These are phyloP conservation scores for Clanis bilineata DNA, from an alignment of 2,888 invertebrate genomes.

Conservation along the genomic window DNA sequence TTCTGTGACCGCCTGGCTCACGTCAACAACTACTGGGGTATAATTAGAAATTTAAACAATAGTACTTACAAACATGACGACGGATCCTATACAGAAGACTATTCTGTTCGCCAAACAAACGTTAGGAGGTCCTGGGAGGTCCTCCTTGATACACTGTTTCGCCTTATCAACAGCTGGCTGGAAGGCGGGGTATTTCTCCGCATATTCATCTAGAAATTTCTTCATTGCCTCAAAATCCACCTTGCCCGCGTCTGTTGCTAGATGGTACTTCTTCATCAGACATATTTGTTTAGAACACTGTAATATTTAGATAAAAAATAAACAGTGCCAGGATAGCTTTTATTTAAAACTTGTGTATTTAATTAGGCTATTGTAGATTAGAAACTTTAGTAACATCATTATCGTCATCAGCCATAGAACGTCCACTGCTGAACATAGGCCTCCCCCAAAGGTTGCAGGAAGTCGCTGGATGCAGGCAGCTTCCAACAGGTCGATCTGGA, in stretches of 20 bases:
- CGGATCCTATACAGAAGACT: conserved; percentile 48
- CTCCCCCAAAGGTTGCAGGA: too few species aligned
- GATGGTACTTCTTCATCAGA: conserved; percentile 48
- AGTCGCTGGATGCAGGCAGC: too few species aligned
- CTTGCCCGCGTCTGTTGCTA: conserved; percentile 43
- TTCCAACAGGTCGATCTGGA: too few species aligned
- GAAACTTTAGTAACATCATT: too few species aligned
- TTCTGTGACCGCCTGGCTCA: too few species aligned
- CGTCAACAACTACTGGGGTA: too few species aligned
- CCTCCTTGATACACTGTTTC: conserved; percentile 41
- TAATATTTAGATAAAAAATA: not conserved
- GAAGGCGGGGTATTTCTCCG: conserved; percentile 41
- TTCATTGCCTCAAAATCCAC: conserved; percentile 46
- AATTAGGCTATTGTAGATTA: too few species aligned
- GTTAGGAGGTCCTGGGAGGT: conserved; percentile 45
- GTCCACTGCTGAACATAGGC: too few species aligned
- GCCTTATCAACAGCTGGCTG: conserved; percentile 40
- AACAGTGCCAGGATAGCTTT: too few species aligned
- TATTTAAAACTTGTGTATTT: too few species aligned
- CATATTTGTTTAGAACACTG: conserved; percentile 59
- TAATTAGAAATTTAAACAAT: too few species aligned
- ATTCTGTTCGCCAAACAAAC: conserved; percentile 55
- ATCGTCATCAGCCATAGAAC: too few species aligned
- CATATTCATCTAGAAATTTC: conserved; percentile 46
- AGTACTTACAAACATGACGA: conserved; percentile 32